Conservation (phyloP, 2,113 vertebrate genomes). For the Romanogobio albipinnatus region DNA sequence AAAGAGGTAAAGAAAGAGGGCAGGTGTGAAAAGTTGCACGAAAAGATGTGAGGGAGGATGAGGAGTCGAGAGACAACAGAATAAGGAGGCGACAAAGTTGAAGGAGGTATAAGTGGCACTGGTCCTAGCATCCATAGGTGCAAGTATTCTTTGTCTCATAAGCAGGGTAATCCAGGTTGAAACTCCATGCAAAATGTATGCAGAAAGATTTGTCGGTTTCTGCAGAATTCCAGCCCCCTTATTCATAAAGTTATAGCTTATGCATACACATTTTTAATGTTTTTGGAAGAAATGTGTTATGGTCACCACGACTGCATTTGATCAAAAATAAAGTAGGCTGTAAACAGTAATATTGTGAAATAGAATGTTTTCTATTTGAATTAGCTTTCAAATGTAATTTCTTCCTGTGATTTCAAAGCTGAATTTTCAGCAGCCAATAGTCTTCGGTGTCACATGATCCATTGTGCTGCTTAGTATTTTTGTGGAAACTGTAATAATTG, state of each 20-base stretch:
- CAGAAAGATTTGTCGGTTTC: neutral
- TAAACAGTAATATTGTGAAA: neutral
- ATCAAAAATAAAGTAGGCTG: neutral
- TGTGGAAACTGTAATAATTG: neutral
- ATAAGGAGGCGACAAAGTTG: conserved; percentile 7
- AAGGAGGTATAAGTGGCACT: neutral
- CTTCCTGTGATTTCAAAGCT: neutral
- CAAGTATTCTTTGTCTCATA: neutral
- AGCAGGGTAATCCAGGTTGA: no score
- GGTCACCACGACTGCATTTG: neutral
- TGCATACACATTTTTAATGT: neutral
- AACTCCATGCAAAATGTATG: neutral
- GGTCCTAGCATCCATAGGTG: neutral
- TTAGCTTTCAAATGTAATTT: neutral
- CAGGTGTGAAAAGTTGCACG: conserved; percentile 12
- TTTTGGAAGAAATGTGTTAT: neutral
- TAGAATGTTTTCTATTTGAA: neutral
- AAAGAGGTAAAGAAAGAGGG: conserved; percentile 23
- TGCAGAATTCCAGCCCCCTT: neutral
- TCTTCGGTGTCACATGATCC: neutral
- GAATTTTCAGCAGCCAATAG: neutral
- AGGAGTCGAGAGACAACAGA: conserved; percentile 16
- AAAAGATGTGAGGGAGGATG: conserved; percentile 55
- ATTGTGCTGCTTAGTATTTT: neutral
- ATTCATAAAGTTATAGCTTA: neutral